Evolutionary conservation across 1,140 invertebrate species (phyloP).

Genomic region (Panagrolaimus sp.): DNA sequence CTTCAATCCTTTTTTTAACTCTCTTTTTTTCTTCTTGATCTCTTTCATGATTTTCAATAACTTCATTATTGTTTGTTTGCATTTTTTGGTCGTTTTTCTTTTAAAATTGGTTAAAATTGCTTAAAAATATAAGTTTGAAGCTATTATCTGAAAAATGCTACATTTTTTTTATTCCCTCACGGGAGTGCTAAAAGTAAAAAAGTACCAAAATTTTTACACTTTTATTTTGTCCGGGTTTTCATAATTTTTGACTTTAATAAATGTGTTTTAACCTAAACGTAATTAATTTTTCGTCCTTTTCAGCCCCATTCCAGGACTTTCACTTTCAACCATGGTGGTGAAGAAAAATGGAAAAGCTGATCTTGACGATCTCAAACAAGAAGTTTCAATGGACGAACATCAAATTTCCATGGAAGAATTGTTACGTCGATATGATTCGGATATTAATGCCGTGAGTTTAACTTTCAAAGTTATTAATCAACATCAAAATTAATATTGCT

Average conservation of each 20-base stretch:
- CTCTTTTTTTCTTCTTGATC: too few relatives aligned
- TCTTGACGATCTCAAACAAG: slow-evolving; percentile 41
- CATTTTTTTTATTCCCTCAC: too few relatives aligned
- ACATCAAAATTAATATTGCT: neutral
- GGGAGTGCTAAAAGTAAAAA: too few relatives aligned
- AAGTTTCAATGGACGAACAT: slow-evolving; percentile 71
- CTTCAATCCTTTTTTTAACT: too few relatives aligned
- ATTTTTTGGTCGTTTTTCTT: too few relatives aligned
- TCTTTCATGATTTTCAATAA: too few relatives aligned
- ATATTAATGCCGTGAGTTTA: slow-evolving; percentile 81
- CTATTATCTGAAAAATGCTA: too few relatives aligned
- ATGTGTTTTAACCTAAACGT: neutral
- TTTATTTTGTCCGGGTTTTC: neutral
- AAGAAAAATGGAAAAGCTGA: slow-evolving; percentile 35
- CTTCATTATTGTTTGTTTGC: too few relatives aligned
- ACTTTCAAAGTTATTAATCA: neutral
- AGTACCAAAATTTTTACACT: too few relatives aligned
- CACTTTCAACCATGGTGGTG: slow-evolving; percentile 22
- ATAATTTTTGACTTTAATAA: too few relatives aligned
- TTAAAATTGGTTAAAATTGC: too few relatives aligned
- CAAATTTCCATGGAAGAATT: slow-evolving; percentile 79
- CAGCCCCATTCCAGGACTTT: neutral
- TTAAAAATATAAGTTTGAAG: too few relatives aligned
- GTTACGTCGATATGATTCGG: slow-evolving; percentile 79
- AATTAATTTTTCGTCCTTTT: neutral